These are phyloP conservation scores for Dasysyrphus tricinctus DNA, from an alignment of 2,888 invertebrate genomes.

Conservation along the genomic window DNA sequence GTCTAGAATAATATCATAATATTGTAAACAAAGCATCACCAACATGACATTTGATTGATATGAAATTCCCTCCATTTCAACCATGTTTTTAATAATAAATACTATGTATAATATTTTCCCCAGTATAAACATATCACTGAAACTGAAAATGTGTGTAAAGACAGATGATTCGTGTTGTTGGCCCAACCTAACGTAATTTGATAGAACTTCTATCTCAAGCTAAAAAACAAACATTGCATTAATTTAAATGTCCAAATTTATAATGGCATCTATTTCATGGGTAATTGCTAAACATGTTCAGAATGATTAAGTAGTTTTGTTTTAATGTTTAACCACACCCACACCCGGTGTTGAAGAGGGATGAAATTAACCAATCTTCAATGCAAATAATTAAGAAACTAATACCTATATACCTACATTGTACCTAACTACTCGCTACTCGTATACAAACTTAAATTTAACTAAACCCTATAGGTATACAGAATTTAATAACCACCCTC, in stretches of 20 bases:
- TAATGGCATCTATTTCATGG: conserved; percentile 8
- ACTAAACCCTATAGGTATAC: conserved; percentile 12
- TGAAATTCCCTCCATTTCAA: conserved; percentile 13
- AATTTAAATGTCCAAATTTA: conserved; percentile 38
- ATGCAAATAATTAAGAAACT: conserved; percentile 54
- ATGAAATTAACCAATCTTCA: not conserved
- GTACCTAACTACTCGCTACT: too few species aligned
- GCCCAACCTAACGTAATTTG: conserved; percentile 1
- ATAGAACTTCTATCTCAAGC: conserved; percentile 8
- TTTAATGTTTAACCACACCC: too few species aligned
- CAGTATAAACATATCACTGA: conserved; percentile 7
- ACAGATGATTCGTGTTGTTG: not conserved
- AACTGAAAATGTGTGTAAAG: conserved; percentile 22
- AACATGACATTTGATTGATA: conserved; percentile 67
- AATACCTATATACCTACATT: conserved; percentile 15
- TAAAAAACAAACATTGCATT: conserved; percentile 34
- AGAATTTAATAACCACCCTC: conserved; percentile 1
- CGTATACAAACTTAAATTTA: not conserved
- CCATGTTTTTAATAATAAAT: not conserved
- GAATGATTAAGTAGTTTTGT: conserved; percentile 8
- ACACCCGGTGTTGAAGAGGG: not conserved
- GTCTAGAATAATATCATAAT: not conserved
- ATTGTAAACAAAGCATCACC: conserved; percentile 55
- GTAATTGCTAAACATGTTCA: conserved; percentile 1
- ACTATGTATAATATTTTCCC: conserved; percentile 16